These are phyloP conservation scores for Porphyrio hochstetteri DNA, from an alignment of 2,113 vertebrate genomes.

Conservation along the genomic window DNA sequence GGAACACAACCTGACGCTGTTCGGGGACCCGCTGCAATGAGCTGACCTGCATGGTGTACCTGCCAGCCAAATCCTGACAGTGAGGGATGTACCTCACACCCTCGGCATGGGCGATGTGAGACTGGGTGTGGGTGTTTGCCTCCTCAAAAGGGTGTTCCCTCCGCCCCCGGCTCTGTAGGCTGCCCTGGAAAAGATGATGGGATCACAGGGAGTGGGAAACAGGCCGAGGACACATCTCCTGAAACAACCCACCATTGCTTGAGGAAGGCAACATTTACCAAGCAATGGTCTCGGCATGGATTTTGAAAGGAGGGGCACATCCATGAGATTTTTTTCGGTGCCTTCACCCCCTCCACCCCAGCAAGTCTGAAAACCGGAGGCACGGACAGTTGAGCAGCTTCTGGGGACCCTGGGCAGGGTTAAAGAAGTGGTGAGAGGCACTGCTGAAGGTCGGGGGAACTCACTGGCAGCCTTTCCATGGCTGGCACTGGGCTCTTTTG, in stretches of 20 bases:
- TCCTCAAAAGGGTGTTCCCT: not conserved
- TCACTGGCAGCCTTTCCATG: not conserved
- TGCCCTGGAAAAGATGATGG: not conserved
- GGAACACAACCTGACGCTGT: constrained; percentile 71
- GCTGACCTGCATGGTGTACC: accelerated
- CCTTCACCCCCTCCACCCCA: not conserved
- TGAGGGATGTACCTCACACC: accelerated
- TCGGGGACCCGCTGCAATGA: constrained; percentile 10
- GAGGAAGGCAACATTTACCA: not conserved
- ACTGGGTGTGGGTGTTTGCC: not conserved
- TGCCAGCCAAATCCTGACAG: not conserved
- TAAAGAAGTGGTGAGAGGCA: not conserved
- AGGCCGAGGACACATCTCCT: not conserved
- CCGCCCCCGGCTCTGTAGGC: not conserved
- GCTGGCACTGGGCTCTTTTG: not conserved
- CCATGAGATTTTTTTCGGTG: not conserved
- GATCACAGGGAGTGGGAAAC: not conserved
- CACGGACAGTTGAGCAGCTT: not conserved
- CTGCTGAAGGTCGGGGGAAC: not conserved
- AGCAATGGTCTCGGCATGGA: not conserved
- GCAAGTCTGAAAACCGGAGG: not conserved
- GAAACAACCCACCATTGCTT: not conserved
- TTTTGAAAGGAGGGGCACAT: not conserved
- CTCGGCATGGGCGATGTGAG: accelerated
- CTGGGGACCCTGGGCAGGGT: not conserved